Evolutionary conservation across 2,113 vertebrate species (phyloP).

Genomic region (Euleptes europaea): DNA sequence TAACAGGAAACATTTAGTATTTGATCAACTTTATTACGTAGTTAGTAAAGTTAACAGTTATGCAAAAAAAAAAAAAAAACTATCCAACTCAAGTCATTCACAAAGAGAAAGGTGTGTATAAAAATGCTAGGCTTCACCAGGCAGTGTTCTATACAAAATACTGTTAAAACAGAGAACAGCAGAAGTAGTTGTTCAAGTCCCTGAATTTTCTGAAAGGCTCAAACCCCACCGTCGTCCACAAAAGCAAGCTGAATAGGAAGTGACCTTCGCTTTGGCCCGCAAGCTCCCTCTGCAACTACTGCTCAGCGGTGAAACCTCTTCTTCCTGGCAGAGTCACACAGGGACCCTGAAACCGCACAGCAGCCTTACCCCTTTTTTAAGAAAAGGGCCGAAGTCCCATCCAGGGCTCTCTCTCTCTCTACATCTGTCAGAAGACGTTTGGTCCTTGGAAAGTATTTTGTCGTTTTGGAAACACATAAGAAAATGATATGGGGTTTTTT

Average conservation of each 20-base stretch:
- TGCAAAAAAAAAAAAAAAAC: slow-evolving; percentile 31
- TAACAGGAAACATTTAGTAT: slow-evolving; percentile 33
- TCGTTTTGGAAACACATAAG: slow-evolving; percentile 46
- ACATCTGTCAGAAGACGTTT: slow-evolving; percentile 50
- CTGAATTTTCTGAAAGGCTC: slow-evolving; percentile 62
- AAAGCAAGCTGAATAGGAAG: slow-evolving; percentile 53
- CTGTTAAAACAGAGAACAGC: slow-evolving; percentile 64
- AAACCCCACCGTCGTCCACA: slow-evolving; percentile 54
- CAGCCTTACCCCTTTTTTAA: slow-evolving; percentile 1
- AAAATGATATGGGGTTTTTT: slow-evolving; percentile 17
- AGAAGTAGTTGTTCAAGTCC: slow-evolving; percentile 59
- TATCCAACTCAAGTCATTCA: slow-evolving; percentile 58
- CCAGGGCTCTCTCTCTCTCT: slow-evolving; percentile 34
- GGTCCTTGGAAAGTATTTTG: slow-evolving; percentile 60
- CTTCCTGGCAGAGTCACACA: slow-evolving; percentile 50
- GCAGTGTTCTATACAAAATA: slow-evolving; percentile 67
- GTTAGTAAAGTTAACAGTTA: slow-evolving; percentile 70
- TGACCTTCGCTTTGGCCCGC: slow-evolving; percentile 62
- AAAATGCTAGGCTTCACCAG: slow-evolving; percentile 61
- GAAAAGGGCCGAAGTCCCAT: slow-evolving; percentile 29
- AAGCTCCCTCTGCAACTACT: slow-evolving; percentile 65
- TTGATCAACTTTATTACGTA: slow-evolving; percentile 69
- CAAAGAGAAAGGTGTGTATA: slow-evolving; percentile 56
- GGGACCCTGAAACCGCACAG: slow-evolving; percentile 54
- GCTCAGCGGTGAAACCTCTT: slow-evolving; percentile 56